Percentiles rank a stretch among this genome's conserved stretches.
Conservation (phyloP, 2,797 vertebrate genomes). For the Macropodus opercularis region DNA sequence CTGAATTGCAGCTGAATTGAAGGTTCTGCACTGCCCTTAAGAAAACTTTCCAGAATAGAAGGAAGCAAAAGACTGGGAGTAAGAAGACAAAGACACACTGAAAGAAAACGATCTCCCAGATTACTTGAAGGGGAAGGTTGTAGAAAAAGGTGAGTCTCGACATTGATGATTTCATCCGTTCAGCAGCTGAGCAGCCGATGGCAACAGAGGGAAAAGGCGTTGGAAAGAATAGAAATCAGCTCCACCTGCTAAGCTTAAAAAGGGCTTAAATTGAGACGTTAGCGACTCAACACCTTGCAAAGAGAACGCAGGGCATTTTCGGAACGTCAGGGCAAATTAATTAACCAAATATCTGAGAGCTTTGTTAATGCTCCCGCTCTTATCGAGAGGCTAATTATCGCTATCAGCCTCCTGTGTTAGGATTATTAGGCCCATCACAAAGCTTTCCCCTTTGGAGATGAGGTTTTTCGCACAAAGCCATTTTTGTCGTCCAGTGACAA, state of each 20-base stretch:
- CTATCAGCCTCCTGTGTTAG: slow-evolving; percentile 55
- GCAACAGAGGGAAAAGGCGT: slow-evolving; percentile 21
- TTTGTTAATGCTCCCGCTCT: slow-evolving; percentile 53
- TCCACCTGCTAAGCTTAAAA: neutral
- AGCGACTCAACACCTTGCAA: slow-evolving; percentile 13
- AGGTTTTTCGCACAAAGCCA: slow-evolving; percentile 46
- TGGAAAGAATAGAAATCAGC: slow-evolving; percentile 1
- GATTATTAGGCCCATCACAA: slow-evolving; percentile 69
- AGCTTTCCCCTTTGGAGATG: slow-evolving; percentile 46
- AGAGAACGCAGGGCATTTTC: slow-evolving; percentile 21
- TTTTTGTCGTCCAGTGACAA: slow-evolving; percentile 51
- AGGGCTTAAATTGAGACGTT: slow-evolving; percentile 4
- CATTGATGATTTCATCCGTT: slow-evolving; percentile 37
- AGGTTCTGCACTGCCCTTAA: slow-evolving; percentile 29
- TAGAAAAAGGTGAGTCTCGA: slow-evolving; percentile 25
- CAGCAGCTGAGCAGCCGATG: slow-evolving; percentile 34
- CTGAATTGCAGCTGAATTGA: slow-evolving; percentile 19
- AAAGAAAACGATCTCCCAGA: slow-evolving; percentile 24
- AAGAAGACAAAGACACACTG: neutral
- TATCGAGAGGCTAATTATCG: slow-evolving; percentile 65
- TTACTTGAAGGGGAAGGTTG: slow-evolving; percentile 35
- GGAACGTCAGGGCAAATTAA: slow-evolving; percentile 52
- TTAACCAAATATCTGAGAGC: slow-evolving; percentile 61
- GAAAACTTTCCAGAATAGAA: slow-evolving; percentile 39
- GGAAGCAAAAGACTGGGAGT: slow-evolving; percentile 19